Evolutionary conservation across 2,888 invertebrate genomes (phyloP).

Genomic region (Papilio demoleus): DNA sequence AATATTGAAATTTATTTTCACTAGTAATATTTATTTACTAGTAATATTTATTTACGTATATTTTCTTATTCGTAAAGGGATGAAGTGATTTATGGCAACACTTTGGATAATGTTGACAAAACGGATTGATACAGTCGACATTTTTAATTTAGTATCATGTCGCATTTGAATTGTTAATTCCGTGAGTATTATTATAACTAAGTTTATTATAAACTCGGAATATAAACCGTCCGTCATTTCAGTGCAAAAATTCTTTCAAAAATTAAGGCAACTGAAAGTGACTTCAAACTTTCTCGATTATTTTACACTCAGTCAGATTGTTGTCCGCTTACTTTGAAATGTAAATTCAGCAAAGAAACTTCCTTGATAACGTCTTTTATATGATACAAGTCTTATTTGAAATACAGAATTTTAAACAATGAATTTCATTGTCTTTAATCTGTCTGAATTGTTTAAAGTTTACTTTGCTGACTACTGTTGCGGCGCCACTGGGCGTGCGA

Average conservation of each 20-base stretch:
- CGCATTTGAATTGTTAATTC: neutral
- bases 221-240: neutral
- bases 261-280: constrained; percentile 3
- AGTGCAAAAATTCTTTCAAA: neutral
- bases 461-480: neutral
- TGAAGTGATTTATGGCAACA: constrained; percentile 15
- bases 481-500: no score
- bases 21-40: neutral
- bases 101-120: constrained; percentile 14
- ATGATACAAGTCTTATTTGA: constrained; percentile 9
- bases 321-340: constrained; percentile 23
- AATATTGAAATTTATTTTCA: neutral
- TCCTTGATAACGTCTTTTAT: constrained; percentile 23
- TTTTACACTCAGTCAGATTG: constrained; percentile 23
- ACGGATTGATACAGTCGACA: constrained; percentile 13
- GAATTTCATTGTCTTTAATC: neutral
- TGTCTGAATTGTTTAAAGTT: neutral
- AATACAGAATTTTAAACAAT: constrained; percentile 15
- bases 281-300: constrained; percentile 25
- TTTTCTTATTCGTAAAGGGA: constrained; percentile 3
- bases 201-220: no score
- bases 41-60: no score
- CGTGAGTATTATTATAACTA: neutral
- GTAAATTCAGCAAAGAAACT: constrained; percentile 26
- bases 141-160: no score